These are phyloP conservation scores for Lordiphosa fenestrarum DNA, from an alignment of 2,888 invertebrate species.

Conservation along the genomic window DNA sequence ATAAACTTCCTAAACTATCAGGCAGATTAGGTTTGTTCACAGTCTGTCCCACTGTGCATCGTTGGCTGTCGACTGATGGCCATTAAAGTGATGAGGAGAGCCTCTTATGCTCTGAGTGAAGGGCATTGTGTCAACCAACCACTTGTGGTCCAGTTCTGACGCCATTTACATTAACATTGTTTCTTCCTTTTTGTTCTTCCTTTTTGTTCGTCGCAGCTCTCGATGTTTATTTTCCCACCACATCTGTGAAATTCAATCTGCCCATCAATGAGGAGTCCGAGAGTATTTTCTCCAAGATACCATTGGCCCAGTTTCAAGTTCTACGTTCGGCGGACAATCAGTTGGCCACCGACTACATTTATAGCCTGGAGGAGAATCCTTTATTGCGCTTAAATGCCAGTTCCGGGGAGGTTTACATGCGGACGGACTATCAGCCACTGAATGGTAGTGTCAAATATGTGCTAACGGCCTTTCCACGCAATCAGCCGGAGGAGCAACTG, in stretches of 20 bases:
- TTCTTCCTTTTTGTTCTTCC: background rate
- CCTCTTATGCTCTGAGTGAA: conserved; percentile 15
- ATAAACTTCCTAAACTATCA: no score
- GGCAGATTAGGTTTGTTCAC: no score
- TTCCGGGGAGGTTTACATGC: conserved; percentile 78
- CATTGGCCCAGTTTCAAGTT: conserved; percentile 78
- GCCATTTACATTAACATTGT: conserved; percentile 17
- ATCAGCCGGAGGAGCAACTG: conserved; percentile 33
- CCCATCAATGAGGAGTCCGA: conserved; percentile 78
- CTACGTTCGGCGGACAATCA: conserved; percentile 65
- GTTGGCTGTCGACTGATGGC: conserved; percentile 1
- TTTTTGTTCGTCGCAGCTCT: conserved; percentile 58
- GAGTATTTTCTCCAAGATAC: conserved; percentile 78
- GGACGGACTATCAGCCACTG: conserved; percentile 68
- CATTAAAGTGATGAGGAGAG: no score
- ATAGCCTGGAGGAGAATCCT: conserved; percentile 73
- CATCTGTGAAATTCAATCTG: conserved; percentile 75
- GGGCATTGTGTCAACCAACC: conserved; percentile 27
- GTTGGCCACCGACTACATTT: conserved; percentile 68
- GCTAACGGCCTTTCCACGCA: conserved; percentile 70
- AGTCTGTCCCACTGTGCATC: background rate
- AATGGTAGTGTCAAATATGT: conserved; percentile 62
- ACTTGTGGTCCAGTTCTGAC: conserved; percentile 43
- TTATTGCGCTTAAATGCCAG: conserved; percentile 71
- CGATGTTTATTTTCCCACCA: conserved; percentile 78